These are phyloP conservation scores for Acrobeloides nanus DNA, from an alignment of 2,888 invertebrate genomes.

Conservation along the genomic window DNA sequence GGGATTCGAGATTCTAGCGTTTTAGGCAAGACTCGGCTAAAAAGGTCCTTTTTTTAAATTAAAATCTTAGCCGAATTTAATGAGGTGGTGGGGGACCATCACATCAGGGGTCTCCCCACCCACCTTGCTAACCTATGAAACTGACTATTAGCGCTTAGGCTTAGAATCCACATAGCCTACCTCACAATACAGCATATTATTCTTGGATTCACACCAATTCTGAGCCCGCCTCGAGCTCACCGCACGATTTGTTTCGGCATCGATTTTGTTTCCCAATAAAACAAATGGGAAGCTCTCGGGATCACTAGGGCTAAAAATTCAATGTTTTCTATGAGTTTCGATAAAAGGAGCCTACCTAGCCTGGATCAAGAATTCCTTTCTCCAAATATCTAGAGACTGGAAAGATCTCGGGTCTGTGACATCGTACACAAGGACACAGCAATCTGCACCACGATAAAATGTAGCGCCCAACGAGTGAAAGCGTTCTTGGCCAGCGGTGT, in stretches of 20 bases:
- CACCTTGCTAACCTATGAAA: too few relatives aligned
- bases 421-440: slow-evolving; percentile 91
- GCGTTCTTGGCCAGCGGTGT: slow-evolving; percentile 97
- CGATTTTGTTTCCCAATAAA: slow-evolving; percentile 83
- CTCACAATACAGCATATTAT: slow-evolving; percentile 97
- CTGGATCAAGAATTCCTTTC: slow-evolving; percentile 89
- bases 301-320: slow-evolving; percentile 78
- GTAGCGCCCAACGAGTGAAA: slow-evolving; percentile 98
- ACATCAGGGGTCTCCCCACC: too few relatives aligned
- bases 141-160: too few relatives aligned
- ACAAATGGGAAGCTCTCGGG: slow-evolving; percentile 99
- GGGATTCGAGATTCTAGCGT: too few relatives aligned
- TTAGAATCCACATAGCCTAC: too few relatives aligned
- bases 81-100: too few relatives aligned
- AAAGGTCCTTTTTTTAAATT: too few relatives aligned
- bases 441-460: slow-evolving; percentile 97
- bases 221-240: slow-evolving; percentile 67
- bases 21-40: too few relatives aligned
- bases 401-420: slow-evolving; percentile 96
- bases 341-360: slow-evolving; percentile 30
- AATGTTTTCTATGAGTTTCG: background rate
- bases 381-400: slow-evolving; percentile 96
- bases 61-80: too few relatives aligned
- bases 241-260: slow-evolving; percentile 64
- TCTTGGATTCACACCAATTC: slow-evolving; percentile 98